Conservation (phyloP, 2,888 invertebrate species). For the Amblyjoppa fuscipennis region DNA sequence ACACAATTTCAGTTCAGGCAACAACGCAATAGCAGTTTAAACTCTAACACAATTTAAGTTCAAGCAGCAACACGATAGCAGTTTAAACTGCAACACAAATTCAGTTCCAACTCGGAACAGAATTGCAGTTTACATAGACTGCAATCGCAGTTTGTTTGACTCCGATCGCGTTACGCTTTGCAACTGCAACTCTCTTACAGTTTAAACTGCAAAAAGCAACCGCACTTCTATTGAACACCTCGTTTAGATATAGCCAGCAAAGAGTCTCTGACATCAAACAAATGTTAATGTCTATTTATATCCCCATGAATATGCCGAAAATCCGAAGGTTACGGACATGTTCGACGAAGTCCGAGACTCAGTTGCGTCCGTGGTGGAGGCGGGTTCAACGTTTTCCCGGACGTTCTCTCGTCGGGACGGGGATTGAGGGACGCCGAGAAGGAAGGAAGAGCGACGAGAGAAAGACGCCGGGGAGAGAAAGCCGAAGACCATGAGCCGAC, state of each 20-base stretch:
- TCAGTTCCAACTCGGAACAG: too few relatives aligned
- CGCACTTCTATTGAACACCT: too few relatives aligned
- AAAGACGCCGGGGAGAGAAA: constrained; percentile 27
- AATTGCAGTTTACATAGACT: background rate
- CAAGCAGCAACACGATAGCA: too few relatives aligned
- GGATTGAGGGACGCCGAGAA: constrained; percentile 24
- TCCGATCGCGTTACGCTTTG: background rate
- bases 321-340: background rate
- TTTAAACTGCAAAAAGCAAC: too few relatives aligned
- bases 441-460: background rate
- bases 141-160: background rate
- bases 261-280: background rate
- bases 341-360: background rate
- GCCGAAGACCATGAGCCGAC: constrained; percentile 32
- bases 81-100: too few relatives aligned
- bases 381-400: constrained; percentile 65
- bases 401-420: constrained; percentile 32
- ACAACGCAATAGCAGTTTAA: too few relatives aligned
- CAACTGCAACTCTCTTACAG: too few relatives aligned
- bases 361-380: background rate
- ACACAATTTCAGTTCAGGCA: too few relatives aligned
- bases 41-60: too few relatives aligned
- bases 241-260: too few relatives aligned
- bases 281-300: background rate
- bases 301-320: background rate